Percentiles rank a stretch among this genome's conserved stretches.
Evolutionary conservation across 2,113 vertebrate genomes (phyloP).

Genomic region (Syngnathus floridae): DNA sequence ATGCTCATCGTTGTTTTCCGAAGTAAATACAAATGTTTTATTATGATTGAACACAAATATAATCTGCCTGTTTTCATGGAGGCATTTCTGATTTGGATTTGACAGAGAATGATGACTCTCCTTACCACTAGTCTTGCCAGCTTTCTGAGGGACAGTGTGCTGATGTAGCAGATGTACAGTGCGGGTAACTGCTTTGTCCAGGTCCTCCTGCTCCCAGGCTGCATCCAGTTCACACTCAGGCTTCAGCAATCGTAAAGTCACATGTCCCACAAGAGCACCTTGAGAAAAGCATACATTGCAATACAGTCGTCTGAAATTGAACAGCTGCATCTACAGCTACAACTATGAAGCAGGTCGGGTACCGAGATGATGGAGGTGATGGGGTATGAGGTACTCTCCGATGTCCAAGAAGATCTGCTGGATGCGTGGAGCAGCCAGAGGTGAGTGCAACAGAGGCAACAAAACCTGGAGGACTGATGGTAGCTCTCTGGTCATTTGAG

Average conservation of each 20-base stretch:
- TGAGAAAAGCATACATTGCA: slow-evolving; percentile 1
- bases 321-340: background rate
- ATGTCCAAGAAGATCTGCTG: slow-evolving; percentile 79
- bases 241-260: slow-evolving; percentile 88
- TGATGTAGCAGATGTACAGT: slow-evolving; percentile 77
- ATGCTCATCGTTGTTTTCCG: too few relatives aligned
- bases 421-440: slow-evolving; percentile 84
- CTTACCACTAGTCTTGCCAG: slow-evolving; percentile 71
- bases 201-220: slow-evolving; percentile 88
- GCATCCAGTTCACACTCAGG: slow-evolving; percentile 85
- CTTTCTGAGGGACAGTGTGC: slow-evolving; percentile 75
- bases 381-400: slow-evolving; percentile 82
- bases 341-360: background rate
- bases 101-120: background rate
- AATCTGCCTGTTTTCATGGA: too few relatives aligned
- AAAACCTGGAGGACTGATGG: slow-evolving; percentile 79
- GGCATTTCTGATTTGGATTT: too few relatives aligned
- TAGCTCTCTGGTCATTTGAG: slow-evolving; percentile 81
- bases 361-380: slow-evolving; percentile 81
- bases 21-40: too few relatives aligned
- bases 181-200: slow-evolving; percentile 78
- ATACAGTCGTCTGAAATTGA: background rate
- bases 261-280: slow-evolving; percentile 86
- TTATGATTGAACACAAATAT: too few relatives aligned
- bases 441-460: slow-evolving; percentile 83